Conservation (phyloP, 2,113 vertebrate species). For the Trinectes maculatus region DNA sequence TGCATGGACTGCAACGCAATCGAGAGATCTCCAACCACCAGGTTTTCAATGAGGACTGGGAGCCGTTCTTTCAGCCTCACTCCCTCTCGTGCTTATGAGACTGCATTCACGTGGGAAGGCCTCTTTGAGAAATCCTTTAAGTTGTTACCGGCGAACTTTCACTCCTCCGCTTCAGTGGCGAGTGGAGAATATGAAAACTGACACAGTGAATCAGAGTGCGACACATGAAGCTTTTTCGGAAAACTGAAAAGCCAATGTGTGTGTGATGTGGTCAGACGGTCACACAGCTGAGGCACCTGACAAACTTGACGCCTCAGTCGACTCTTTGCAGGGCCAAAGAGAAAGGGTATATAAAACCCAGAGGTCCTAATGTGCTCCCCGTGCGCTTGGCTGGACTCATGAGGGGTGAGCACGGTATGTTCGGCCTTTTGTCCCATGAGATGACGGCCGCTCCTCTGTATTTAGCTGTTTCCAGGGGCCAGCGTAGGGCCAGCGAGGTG, state of each 20-base stretch:
- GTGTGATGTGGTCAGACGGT: conserved; percentile 69
- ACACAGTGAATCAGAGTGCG: conserved; percentile 67
- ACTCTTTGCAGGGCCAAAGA: conserved; percentile 76
- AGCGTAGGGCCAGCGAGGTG: conserved; percentile 80
- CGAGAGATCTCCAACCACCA: too few species aligned
- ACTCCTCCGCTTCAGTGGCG: conserved; percentile 61
- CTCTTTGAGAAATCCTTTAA: conserved; percentile 54
- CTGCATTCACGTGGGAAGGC: conserved; percentile 53
- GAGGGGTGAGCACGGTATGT: conserved; percentile 82
- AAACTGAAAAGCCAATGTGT: conserved; percentile 39
- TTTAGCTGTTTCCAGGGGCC: conserved; percentile 80
- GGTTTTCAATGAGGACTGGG: conserved; percentile 33
- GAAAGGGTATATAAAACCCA: conserved; percentile 82
- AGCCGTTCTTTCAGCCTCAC: conserved; percentile 54
- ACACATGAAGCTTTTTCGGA: conserved; percentile 39
- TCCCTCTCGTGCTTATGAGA: conserved; percentile 34
- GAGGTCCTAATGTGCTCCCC: conserved; percentile 89
- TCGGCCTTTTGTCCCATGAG: conserved; percentile 86
- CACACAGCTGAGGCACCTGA: conserved; percentile 77
- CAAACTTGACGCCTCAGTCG: conserved; percentile 77
- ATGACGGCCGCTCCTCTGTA: conserved; percentile 85
- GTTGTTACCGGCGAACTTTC: conserved; percentile 8
- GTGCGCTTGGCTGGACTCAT: conserved; percentile 90
- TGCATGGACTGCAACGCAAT: too few species aligned
- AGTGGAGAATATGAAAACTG: conserved; percentile 63